phyloP scores from a whole-genome alignment of 2,113 vertebrate genomes.

The Myxocyprinus asiaticus region DNA sequence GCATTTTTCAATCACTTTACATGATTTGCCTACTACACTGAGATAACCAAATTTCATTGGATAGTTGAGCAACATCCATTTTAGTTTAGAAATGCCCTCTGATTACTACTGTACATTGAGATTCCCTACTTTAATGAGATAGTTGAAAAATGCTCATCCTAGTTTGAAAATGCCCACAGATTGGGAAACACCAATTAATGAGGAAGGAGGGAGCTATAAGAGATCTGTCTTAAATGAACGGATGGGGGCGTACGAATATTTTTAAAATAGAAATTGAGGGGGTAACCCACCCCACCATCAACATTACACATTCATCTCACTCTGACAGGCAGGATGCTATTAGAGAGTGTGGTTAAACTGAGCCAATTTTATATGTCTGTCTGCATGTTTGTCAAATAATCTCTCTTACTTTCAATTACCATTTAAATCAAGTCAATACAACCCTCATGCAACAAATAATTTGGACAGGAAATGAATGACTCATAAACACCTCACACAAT shows the following conservation, averaged over 20 bases:
- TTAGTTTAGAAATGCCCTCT: no score
- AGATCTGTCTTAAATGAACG: background rate
- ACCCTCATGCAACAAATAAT: background rate
- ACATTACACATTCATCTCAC: background rate
- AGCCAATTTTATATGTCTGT: background rate
- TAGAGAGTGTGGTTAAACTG: background rate
- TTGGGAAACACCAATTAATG: no score
- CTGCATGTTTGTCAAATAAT: background rate
- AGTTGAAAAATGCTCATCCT: no score
- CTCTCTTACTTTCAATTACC: background rate
- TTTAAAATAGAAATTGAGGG: background rate
- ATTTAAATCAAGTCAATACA: background rate
- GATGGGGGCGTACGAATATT: background rate
- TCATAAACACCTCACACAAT: background rate
- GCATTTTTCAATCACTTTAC: no score
- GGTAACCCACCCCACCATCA: background rate
- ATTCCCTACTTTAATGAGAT: no score
- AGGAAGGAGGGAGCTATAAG: no score
- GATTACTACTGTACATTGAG: no score
- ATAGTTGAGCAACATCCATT: no score
- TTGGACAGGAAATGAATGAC: background rate
- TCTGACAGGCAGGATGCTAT: background rate
- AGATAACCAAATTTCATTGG: no score
- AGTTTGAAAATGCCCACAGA: no score
- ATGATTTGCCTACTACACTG: no score